Conservation (phyloP, 1,140 invertebrate genomes). For the Pachypsylla venusta region DNA sequence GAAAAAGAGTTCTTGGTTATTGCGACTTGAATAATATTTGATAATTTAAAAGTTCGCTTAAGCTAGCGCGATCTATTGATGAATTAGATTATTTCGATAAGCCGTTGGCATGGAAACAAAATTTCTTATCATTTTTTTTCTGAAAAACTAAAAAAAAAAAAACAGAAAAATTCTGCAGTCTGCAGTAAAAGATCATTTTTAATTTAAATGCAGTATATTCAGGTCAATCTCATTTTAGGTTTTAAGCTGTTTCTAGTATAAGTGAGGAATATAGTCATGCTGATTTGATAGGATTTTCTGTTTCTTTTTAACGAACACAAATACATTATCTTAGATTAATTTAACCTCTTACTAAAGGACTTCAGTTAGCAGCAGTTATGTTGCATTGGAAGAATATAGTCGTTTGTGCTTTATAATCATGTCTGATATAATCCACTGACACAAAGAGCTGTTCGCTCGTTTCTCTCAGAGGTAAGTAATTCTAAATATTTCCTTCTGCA, state of each 20-base stretch:
- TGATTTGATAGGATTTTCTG: no score
- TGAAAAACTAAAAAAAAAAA: neutral
- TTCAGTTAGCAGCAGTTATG: neutral
- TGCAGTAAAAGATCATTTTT: neutral
- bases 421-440: no score
- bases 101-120: conserved; percentile 6
- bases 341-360: neutral
- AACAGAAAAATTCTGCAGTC: neutral
- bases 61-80: no score
- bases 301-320: neutral
- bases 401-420: neutral
- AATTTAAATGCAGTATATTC: neutral
- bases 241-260: neutral
- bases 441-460: no score
- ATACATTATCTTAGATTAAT: neutral
- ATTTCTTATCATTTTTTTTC: conserved; percentile 4
- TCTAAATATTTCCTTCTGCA: no score
- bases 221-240: neutral
- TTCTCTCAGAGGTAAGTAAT: no score
- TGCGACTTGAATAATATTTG: no score
- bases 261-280: no score
- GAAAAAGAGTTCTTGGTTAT: no score
- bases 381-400: neutral
- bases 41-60: no score
- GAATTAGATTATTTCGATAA: no score